Evolutionary conservation across 2,797 vertebrate species (phyloP).

Genomic region (Lepilemur ruficaudatus): DNA sequence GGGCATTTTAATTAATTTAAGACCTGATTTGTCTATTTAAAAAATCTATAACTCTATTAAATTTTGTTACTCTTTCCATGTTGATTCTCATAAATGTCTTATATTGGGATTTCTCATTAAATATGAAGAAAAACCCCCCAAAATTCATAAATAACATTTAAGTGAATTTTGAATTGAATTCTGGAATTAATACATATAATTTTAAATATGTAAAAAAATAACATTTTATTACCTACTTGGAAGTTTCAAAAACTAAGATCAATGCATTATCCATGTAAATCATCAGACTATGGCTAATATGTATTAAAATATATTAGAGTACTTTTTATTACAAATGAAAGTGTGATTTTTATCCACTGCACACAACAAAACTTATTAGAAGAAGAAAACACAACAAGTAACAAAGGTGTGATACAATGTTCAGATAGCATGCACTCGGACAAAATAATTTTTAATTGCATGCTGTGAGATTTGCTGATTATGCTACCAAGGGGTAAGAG

Average conservation of each 20-base stretch:
- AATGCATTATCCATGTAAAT: not conserved
- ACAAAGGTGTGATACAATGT: not conserved
- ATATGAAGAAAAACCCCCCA: not conserved
- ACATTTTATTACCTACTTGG: not conserved
- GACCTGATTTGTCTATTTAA: not conserved
- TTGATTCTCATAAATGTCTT: conserved; percentile 5
- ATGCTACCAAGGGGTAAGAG: not conserved
- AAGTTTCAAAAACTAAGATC: not conserved
- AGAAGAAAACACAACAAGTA: not conserved
- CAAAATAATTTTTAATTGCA: conserved; percentile 45
- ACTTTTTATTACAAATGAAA: conserved; percentile 8
- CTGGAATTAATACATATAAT: not conserved
- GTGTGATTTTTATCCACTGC: not conserved
- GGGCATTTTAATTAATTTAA: conserved; percentile 55
- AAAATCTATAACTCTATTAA: not conserved
- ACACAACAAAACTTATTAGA: not conserved
- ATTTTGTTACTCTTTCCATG: conserved; percentile 14
- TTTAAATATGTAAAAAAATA: conserved; percentile 9
- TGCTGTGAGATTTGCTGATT: conserved; percentile 44
- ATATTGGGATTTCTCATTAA: not conserved
- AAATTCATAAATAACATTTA: not conserved
- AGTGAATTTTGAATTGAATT: not conserved
- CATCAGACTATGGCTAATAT: not conserved
- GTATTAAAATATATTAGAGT: not conserved
- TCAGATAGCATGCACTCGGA: not conserved